Base-by-base conservation (phyloP, 1,140 invertebrate genomes). In the Hypothenemus hampei region DNA sequence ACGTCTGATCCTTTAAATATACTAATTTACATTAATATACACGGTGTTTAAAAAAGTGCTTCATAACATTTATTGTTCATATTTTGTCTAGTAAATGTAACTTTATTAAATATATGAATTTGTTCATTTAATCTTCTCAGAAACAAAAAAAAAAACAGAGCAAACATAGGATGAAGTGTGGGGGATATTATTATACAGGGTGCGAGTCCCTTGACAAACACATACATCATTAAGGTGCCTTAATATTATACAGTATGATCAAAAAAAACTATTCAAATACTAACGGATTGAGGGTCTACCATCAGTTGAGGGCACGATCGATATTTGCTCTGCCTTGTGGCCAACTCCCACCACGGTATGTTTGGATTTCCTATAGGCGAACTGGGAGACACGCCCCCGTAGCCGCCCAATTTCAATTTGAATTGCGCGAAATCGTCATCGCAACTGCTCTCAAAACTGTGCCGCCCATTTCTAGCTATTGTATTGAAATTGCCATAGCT, bases 331-430 rank as follows among this genome's bases (percentile, higher is more conserved):
- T 83, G 80, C 55, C 80, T 82, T 10, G 87, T 89, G 15, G 88
- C 88, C 40, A 90, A 69, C 71, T 90, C 88, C 84, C 87, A 91
- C 88, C 88, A 91, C 0, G 88, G 88, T 33, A 91, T 81, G 37
- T 61, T 73, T 68, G 58, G 73, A 70, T 78, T 64, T 23, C 65
- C 59, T 33, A 53, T 53, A 18, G 50, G 50, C 10, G 40, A 44
- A 13, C 29, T 36, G 8, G 50, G 50, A 20, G 37, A 51, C 10
- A 29, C 20, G 4, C 48, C 18, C 7, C 36, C 37, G 8, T 31
- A 41, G 5, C 37, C 36, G 13, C 19, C 23, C n/a, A 53, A 35
- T n/a, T 35, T 53, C 20, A 16, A 3, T 18, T 44, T 53, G 15
- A 53, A 44, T 7, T 35, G 2, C 10, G 11, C 15, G 23, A 44